Conservation (phyloP, 2,888 invertebrate genomes). For the Drosophila parthenogenetica region DNA sequence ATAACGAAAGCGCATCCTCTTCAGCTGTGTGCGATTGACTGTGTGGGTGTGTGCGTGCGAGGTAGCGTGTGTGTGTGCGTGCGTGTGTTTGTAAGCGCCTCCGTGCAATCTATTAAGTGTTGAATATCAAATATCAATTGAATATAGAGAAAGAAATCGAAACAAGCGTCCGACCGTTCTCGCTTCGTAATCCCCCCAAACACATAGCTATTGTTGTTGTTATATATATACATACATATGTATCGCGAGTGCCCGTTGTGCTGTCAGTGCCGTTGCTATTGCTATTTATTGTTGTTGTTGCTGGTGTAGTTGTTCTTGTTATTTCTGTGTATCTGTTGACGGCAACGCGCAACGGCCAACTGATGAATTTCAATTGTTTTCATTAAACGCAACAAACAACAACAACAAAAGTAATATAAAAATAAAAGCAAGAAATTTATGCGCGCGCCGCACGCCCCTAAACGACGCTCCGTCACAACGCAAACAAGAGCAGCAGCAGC, state of each 20-base stretch:
- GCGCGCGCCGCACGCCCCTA: conserved; percentile 55
- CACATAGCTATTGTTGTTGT: conserved; percentile 22
- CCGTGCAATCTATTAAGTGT: conserved; percentile 60
- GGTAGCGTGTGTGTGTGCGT: conserved; percentile 10
- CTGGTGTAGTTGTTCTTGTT: conserved; percentile 38
- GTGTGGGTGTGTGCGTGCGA: conserved; percentile 20
- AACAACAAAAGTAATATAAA: conserved; percentile 32
- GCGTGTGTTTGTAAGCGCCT: conserved; percentile 51
- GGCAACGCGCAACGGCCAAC: conserved; percentile 64
- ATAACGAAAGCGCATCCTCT: conserved; percentile 44
- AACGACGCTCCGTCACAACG: conserved; percentile 29
- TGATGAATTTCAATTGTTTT: conserved; percentile 75
- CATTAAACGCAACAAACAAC: conserved; percentile 50
- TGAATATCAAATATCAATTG: conserved; percentile 60
- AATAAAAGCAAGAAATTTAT: conserved; percentile 34
- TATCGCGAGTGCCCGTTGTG: conserved; percentile 10
- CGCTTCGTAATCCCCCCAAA: conserved; percentile 20
- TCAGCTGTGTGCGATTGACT: conserved; percentile 44
- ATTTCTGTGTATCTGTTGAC: conserved; percentile 63
- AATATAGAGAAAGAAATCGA: conserved; percentile 58
- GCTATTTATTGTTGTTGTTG: conserved; percentile 10
- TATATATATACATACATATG: neutral
- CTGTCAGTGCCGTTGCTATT: conserved; percentile 15
- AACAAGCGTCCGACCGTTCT: conserved; percentile 44
- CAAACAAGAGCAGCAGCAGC: conserved; percentile 6